Evolutionary conservation across 2,113 vertebrate genomes (phyloP).

Genomic region (Tauraco erythrolophus): DNA sequence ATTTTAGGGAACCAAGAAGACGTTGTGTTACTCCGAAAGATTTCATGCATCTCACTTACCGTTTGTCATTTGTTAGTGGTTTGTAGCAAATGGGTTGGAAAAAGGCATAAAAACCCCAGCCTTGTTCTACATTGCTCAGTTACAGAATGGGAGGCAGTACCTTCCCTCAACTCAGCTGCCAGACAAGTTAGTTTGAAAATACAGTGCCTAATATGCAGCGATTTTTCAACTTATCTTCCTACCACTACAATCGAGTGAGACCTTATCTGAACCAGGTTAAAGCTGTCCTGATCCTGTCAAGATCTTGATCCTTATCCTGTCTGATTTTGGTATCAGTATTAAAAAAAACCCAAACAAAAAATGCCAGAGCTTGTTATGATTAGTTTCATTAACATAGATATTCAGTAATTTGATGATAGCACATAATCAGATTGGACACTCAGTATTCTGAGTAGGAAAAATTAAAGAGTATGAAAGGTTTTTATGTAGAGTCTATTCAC

Average conservation of each 20-base stretch:
- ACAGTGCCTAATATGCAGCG: background rate
- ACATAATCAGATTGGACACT: background rate
- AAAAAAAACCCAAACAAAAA: background rate
- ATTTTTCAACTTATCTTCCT: accelerated
- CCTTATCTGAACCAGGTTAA: background rate
- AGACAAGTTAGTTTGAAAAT: background rate
- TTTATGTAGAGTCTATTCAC: background rate
- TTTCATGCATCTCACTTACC: background rate
- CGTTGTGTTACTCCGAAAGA: background rate
- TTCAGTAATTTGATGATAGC: background rate
- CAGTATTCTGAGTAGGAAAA: background rate
- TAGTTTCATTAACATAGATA: background rate
- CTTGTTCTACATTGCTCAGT: background rate
- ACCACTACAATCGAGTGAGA: background rate
- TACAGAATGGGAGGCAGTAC: background rate
- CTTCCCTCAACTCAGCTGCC: background rate
- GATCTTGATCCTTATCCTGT: background rate
- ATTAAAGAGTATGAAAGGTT: background rate
- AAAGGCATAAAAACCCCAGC: background rate
- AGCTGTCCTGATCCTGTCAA: background rate
- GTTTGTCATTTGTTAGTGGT: background rate
- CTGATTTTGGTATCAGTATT: background rate
- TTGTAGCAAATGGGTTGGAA: background rate
- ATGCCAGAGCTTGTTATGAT: background rate
- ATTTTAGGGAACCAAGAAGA: background rate